Base-by-base conservation (phyloP, 2,797 vertebrate genomes). In the Pangasius mekongensis region DNA sequence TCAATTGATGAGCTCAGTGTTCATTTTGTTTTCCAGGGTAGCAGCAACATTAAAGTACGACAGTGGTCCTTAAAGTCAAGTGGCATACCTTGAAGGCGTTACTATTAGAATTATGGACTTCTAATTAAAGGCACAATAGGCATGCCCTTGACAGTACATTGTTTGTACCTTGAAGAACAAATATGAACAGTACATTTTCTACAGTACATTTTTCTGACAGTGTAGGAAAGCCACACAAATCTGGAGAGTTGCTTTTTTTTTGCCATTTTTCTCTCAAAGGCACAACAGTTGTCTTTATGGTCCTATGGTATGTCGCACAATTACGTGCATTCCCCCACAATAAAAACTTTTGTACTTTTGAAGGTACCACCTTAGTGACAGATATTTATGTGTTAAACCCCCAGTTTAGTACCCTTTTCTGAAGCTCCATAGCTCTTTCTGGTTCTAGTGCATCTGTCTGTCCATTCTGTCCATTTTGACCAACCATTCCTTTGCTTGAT, bases 401-500 rank as follows among this genome's bases (percentile, higher is more conserved):
- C 58, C 30, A 47, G 2, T 83, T 62, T 60, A 39, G 22, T 30
- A 30, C 16, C n/a, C 8, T 69, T 84, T 67, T 71, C 27, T 36
- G 33, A 69, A 33, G 60, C 22, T 84, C 20, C 6, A 36, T 54
- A 36, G 83, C 47, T 14, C 20, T 47, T 84, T 66, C 49, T 84
- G 4, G 14, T 82, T 64, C 58, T n/a, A 16, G 64, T 84, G 66
- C 49, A 69, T 49, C 27, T 62, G 52, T 69, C 82, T 74, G 11
- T 77, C 80, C 77, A 33, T 78, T 88, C 67, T 83, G 73, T 78
- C 39, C 39, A 87, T 73, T 88, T 86, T 85, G 33, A 87, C 81
- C 88, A 67, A 84, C 84, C 78, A 88, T 84, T 58, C 78, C 69
- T 43, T 88, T 78, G 87, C 87, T 77, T 89, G 43, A 88, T 39